Percentiles rank a stretch among this genome's conserved stretches.
phyloP scores from a whole-genome alignment of 2,113 vertebrate species.

The Etia nguti region DNA sequence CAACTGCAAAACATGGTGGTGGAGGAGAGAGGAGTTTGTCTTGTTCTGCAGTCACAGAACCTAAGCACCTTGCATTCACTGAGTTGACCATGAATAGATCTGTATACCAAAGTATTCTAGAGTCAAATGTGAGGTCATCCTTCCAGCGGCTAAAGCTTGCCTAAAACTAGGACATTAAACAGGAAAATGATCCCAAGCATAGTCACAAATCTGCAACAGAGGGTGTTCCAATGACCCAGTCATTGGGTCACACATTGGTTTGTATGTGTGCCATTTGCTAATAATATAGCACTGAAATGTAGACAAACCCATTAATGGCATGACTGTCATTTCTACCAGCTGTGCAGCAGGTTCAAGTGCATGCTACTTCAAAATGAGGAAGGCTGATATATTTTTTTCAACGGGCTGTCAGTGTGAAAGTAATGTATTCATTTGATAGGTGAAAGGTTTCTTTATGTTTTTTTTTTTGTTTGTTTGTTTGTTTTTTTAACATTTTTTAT shows the following conservation, averaged over 20 bases:
- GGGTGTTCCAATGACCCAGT: neutral
- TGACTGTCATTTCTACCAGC: neutral
- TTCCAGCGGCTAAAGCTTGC: neutral
- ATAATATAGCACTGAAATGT: rapidly evolving
- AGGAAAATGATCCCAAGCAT: neutral
- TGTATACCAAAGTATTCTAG: neutral
- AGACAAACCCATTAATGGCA: neutral
- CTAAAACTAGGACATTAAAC: neutral
- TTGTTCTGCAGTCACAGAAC: neutral
- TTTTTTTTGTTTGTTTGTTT: no score
- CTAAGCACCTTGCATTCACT: neutral
- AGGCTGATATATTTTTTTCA: neutral
- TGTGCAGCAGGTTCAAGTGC: neutral
- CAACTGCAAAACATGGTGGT: no score
- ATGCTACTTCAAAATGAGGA: neutral
- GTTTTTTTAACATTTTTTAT: neutral
- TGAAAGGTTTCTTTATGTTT: neutral
- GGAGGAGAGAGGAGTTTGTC: rapidly evolving
- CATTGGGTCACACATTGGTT: neutral
- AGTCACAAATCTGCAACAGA: neutral
- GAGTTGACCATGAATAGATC: neutral
- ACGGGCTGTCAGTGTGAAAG: neutral
- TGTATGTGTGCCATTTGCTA: neutral
- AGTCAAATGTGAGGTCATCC: neutral
- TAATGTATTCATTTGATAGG: rapidly evolving